Base-by-base conservation (phyloP, 1,140 invertebrate genomes). In the Neodiprion pinetum region DNA sequence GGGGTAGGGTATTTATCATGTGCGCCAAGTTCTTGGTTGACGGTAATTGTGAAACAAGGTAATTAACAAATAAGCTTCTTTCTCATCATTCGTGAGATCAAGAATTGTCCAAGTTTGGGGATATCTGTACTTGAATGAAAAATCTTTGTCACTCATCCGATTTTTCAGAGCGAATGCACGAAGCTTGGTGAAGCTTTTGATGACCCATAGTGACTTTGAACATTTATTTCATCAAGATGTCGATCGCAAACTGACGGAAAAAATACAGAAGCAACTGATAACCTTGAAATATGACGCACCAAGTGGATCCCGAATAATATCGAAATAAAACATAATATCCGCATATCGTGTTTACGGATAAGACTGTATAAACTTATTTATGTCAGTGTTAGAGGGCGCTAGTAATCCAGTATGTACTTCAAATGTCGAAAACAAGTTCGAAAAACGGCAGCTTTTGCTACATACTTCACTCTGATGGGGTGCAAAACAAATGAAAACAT, bases 11-110 rank as follows among this genome's bases (percentile, higher is more conserved):
- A 68, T 79, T 79, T 21, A 9, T 47, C 0, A 78, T 76, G 50
- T 75, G 73, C 17, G 67, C 77, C 1, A 74, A 77, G 74, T 80
- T 79, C 71, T 68, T 80, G 68, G 73, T 76, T n/a, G 80, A 80
- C n/a, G 72, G 77, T 10, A 77, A 76, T 61, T 72, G 69, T 7
- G 78, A 79, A 73, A 78, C 80, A 61, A 80, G 80, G 80, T 80
- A 72, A 48, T 17, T 5, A 5, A 40, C 28, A 40, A 40, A 2
- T 40, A 65, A 75, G 48, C 66, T 65, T 75, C n/a, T 68, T 48
- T 71, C 50, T 71, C 40, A 69, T 70, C 65, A 9, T 65, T 65
- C 61, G 12, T 14, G 17, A 65, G 17, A 1, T 14, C 61, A 4
- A 65, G 12, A 65, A 65, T 65, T 65, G 12, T 65, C 12, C 2